A percentile compares a stretch with the other conserved stretches of the same genome.
Evolutionary conservation across 2,797 vertebrate species (phyloP).

Genomic region (Enteromius treurensis): DNA sequence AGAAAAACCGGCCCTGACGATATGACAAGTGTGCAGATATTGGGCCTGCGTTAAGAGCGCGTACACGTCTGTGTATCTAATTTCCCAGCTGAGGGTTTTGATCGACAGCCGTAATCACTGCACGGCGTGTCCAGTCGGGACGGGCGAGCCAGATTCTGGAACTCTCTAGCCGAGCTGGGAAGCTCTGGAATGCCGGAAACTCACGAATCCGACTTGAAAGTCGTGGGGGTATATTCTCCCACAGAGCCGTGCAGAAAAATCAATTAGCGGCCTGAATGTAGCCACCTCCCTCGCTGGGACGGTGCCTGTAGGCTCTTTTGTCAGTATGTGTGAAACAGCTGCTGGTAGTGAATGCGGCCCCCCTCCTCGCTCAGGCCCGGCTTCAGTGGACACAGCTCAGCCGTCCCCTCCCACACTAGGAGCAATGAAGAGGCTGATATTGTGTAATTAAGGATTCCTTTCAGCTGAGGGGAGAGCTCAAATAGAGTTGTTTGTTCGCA

Average conservation of each 20-base stretch:
- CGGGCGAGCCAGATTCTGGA: constrained; percentile 16
- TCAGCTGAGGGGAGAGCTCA: constrained; percentile 98
- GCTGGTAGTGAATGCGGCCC: constrained; percentile 87
- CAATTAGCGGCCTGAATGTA: constrained; percentile 82
- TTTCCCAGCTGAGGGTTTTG: constrained; percentile 41
- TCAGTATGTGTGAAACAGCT: constrained; percentile 87
- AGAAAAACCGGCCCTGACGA: constrained; percentile 18
- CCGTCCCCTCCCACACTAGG: constrained; percentile 81
- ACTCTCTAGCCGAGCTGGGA: neutral
- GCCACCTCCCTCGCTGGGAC: constrained; percentile 65
- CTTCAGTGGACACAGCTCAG: constrained; percentile 68
- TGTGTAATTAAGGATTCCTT: constrained; percentile 99
- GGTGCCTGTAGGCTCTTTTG: constrained; percentile 77
- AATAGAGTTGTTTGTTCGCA: constrained; percentile 94
- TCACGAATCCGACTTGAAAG: constrained; percentile 28
- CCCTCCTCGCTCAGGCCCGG: constrained; percentile 65
- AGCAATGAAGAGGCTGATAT: constrained; percentile 98
- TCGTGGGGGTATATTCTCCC: constrained; percentile 72
- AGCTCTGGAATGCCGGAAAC: constrained; percentile 52
- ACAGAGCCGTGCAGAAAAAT: constrained; percentile 82
- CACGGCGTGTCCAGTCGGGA: neutral
- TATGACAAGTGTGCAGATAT: constrained; percentile 45
- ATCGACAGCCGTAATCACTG: constrained; percentile 47
- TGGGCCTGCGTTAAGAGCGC: constrained; percentile 15
- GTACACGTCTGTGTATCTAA: constrained; percentile 44